A percentile compares a stretch with the other conserved stretches of the same genome.
Evolutionary conservation across 2,888 invertebrate species (phyloP).

Genomic region (Drosophila basisetae): DNA sequence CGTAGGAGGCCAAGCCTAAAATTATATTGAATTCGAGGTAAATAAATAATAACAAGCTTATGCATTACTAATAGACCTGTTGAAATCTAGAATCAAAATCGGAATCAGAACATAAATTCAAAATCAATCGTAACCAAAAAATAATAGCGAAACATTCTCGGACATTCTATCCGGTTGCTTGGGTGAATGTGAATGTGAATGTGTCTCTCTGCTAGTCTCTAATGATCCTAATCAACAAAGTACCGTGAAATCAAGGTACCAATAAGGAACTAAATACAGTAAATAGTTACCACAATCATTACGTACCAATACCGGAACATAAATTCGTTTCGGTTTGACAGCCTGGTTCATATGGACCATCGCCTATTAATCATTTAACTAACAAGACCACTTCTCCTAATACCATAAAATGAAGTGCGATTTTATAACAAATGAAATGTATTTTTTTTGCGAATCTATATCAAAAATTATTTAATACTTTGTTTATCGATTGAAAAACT

Average conservation of each 20-base stretch:
- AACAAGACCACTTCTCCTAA: not conserved
- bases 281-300: not conserved
- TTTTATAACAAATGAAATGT: fast-evolving
- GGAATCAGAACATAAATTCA: not conserved
- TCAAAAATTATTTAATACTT: not conserved
- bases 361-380: not conserved
- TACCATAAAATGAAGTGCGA: not conserved
- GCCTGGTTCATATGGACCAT: not conserved
- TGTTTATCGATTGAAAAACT: not conserved
- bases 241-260: not conserved
- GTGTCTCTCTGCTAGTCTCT: not conserved
- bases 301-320: not conserved
- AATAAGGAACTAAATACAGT: not conserved
- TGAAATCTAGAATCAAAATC: not conserved
- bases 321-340: not conserved
- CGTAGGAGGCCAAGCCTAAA: not conserved
- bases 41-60: not conserved
- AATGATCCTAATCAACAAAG: not conserved
- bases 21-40: not conserved
- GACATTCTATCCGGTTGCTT: not conserved
- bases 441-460: not conserved
- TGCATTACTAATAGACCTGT: not conserved
- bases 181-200: not conserved
- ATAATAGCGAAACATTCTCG: not conserved
- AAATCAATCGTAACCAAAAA: not conserved